Evolutionary conservation across 2,113 vertebrate genomes (phyloP), one percentile per base, ranked within the genome.

Genomic region (Epinephelus fuscoguttatus): DNA sequence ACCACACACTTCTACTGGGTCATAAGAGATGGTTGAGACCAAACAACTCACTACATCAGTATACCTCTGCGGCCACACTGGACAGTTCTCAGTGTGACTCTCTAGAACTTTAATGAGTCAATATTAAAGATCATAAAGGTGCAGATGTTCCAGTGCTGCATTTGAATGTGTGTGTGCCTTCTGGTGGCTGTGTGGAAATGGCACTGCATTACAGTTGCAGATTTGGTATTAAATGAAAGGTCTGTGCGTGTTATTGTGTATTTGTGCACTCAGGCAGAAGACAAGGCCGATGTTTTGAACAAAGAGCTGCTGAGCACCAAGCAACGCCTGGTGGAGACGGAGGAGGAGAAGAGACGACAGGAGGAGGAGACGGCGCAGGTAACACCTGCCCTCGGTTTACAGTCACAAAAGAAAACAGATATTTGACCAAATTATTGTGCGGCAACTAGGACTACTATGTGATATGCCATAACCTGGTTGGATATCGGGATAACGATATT

Each of bases 281-380:
- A 99, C 94, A 99, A 99, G 91, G 97, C 98, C 0, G 98, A 99
- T 52, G 96, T 99, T 73, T 69, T 99, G 94, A 99, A 98, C 92
- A 99, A 99, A 90, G 98, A 99, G 84, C 96, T 99, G 67, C 96
- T 99, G 63, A 90, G 97, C 93, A 99, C 98, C 76, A 99, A 98
- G 72, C 97, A 99, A 88, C 96, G 96, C 67, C 95, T 99, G 18
- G 97, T 99, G 89, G 98, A 99, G 88, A 98, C 97, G 0, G 98
- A 99, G 88, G 98, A 98, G 66, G 98, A 99, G 87, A 99, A 99
- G 89, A 94, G 96, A 69, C 97, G 96, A 64, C 98, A 99, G 88
- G 97, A 99, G 84, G 98, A 99, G 77, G 98, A 99, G 95, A 97
- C 98, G 0, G 97, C 98, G 17, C 97, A 99, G 97, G 98, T 99